These are phyloP conservation scores for Spizaetus ornatus DNA, from an alignment of 2,113 vertebrate genomes.

Conservation along the genomic window DNA sequence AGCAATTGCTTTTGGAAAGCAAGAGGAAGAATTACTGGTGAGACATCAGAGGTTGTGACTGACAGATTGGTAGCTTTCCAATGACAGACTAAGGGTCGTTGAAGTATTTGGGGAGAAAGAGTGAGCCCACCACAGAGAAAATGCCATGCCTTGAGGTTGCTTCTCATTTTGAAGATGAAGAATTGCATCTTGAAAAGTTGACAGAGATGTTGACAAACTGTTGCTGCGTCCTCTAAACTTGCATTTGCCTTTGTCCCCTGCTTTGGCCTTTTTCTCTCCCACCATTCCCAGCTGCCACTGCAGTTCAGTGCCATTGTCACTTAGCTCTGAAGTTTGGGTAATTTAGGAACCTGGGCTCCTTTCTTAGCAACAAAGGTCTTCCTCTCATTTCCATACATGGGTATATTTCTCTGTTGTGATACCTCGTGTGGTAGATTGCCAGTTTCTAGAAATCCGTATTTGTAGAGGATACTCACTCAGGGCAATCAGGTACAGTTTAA, in stretches of 20 bases:
- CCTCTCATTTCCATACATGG: not conserved
- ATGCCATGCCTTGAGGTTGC: not conserved
- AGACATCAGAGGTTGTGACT: slow-evolving; percentile 30
- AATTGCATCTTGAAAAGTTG: slow-evolving; percentile 34
- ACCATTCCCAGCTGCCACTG: not conserved
- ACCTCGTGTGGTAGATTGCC: not conserved
- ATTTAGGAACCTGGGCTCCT: not conserved
- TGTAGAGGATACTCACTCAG: not conserved
- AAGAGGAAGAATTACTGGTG: slow-evolving; percentile 39
- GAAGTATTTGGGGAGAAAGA: slow-evolving; percentile 44
- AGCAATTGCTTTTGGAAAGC: slow-evolving; percentile 38
- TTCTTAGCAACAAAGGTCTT: not conserved
- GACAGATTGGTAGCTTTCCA: slow-evolving; percentile 59
- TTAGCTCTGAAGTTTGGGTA: not conserved
- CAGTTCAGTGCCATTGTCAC: not conserved
- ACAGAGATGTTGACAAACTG: slow-evolving; percentile 37
- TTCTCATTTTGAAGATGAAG: slow-evolving; percentile 37
- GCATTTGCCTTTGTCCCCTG: not conserved
- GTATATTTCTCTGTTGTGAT: not conserved
- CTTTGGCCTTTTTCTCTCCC: not conserved
- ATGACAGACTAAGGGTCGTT: slow-evolving; percentile 22
- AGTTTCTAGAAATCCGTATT: not conserved
- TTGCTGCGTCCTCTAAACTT: slow-evolving; percentile 9
- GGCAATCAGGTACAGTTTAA: not conserved
- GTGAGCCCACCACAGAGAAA: slow-evolving; percentile 35